Percentiles rank a stretch among this genome's conserved stretches.
Conservation (phyloP, 2,113 vertebrate genomes). For the Montifringilla adamsi region DNA sequence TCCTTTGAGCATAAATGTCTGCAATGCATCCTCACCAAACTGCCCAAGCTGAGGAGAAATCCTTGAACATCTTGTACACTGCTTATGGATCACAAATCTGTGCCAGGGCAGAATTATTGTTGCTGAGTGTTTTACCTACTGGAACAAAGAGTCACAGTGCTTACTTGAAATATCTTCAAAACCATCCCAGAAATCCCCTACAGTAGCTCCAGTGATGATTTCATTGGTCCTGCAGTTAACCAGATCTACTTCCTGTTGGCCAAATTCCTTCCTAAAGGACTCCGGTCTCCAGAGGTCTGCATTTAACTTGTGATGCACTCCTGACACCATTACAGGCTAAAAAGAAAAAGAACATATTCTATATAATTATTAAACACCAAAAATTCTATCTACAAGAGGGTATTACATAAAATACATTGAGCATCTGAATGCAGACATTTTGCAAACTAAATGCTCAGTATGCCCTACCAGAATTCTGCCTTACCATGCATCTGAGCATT, state of each 20-base stretch:
- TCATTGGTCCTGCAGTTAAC: slow-evolving; percentile 82
- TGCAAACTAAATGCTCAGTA: neutral
- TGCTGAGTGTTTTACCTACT: neutral
- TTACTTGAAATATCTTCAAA: slow-evolving; percentile 82
- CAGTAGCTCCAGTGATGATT: slow-evolving; percentile 80
- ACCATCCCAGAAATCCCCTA: slow-evolving; percentile 83
- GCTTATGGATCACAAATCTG: neutral
- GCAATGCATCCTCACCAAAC: neutral
- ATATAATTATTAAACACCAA: neutral
- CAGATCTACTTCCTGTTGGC: slow-evolving; percentile 79
- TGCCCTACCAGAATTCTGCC: neutral
- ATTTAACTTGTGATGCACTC: slow-evolving; percentile 79
- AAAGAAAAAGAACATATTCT: neutral
- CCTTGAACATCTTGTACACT: neutral
- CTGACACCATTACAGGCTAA: slow-evolving; percentile 82
- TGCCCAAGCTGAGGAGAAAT: neutral
- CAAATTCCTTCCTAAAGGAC: slow-evolving; percentile 80
- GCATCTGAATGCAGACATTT: neutral
- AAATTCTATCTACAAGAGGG: neutral
- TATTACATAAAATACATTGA: neutral
- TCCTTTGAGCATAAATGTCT: fast-evolving
- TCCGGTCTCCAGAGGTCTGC: slow-evolving; percentile 79
- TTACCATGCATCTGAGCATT: neutral
- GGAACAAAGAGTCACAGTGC: neutral
- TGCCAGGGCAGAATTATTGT: neutral